Conservation (phyloP, 1,140 invertebrate species). For the Rhynchophorus ferrugineus region DNA sequence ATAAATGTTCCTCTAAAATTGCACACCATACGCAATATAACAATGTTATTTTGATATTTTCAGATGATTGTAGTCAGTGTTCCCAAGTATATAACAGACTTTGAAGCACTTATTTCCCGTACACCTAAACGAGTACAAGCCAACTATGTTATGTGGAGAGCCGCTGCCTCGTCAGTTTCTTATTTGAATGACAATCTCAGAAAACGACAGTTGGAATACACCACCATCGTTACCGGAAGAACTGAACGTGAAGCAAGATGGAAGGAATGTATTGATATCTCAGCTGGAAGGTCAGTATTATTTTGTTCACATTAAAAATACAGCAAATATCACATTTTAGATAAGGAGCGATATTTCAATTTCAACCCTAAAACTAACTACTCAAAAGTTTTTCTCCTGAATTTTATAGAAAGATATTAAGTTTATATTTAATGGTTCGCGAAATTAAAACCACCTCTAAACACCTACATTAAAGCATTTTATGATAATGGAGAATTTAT, state of each 20-base stretch:
- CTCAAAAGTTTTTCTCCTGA: no score
- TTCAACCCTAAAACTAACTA: no score
- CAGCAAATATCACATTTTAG: no score
- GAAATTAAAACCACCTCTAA: no score
- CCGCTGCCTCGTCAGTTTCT: conserved; percentile 46
- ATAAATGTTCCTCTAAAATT: no score
- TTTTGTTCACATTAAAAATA: not conserved
- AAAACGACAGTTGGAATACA: conserved; percentile 48
- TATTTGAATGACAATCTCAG: conserved; percentile 50
- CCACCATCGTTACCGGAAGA: conserved; percentile 48
- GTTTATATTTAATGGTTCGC: no score
- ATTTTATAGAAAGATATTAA: no score
- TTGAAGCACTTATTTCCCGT: conserved; percentile 45
- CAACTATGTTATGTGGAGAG: conserved; percentile 58
- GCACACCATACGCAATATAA: no score
- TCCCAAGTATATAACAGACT: conserved; percentile 50
- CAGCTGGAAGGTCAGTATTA: conserved; percentile 38
- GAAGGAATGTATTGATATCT: conserved; percentile 50
- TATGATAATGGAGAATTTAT: no score
- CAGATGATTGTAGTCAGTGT: conserved; percentile 50
- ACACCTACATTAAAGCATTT: no score
- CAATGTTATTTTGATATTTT: no score
- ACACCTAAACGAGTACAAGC: conserved; percentile 56
- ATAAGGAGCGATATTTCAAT: no score
- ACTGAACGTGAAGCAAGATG: conserved; percentile 48